Percentiles rank a stretch among this genome's conserved stretches.
phyloP scores from a whole-genome alignment of 1,140 invertebrate species.

The Hyles euphorbiae region DNA sequence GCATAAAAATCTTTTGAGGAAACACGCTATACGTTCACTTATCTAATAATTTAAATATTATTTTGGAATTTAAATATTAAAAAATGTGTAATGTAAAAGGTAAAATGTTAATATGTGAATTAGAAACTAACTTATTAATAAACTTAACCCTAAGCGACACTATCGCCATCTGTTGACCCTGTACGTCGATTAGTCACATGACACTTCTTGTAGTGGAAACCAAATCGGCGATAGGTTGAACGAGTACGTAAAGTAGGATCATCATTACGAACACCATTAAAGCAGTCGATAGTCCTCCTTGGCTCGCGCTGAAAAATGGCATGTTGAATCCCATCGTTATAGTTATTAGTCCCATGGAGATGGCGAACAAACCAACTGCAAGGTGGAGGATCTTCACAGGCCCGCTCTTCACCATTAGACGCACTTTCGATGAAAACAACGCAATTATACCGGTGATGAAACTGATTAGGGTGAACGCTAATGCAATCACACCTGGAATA shows the following conservation, averaged over 20 bases:
- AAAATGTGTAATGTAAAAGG: no score
- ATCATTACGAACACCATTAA: conserved; percentile 51
- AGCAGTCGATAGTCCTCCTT: conserved; percentile 42
- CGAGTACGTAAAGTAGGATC: conserved; percentile 51
- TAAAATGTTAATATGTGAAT: no score
- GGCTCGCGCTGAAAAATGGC: conserved; percentile 40
- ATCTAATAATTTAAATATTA: conserved; percentile 1
- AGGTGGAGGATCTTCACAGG: conserved; percentile 61
- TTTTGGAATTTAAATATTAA: not conserved
- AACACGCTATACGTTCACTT: conserved; percentile 10
- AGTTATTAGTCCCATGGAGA: conserved; percentile 59
- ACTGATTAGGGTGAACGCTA: conserved; percentile 56
- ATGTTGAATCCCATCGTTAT: conserved; percentile 60
- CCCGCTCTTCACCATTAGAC: conserved; percentile 49
- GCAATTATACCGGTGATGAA: conserved; percentile 57
- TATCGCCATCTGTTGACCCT: conserved; percentile 46
- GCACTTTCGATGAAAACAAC: conserved; percentile 64
- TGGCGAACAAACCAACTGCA: conserved; percentile 49
- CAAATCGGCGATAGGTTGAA: conserved; percentile 56
- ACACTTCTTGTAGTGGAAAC: conserved; percentile 43
- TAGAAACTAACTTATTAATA: conserved; percentile 1
- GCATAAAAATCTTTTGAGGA: conserved; percentile 36
- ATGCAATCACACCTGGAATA: conserved; percentile 63
- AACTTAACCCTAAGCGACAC: conserved; percentile 36
- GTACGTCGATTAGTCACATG: conserved; percentile 49